A percentile compares a stretch with the other conserved stretches of the same genome.
phyloP scores from a whole-genome alignment of 2,113 vertebrate genomes.

The Megaceryle torquata region DNA sequence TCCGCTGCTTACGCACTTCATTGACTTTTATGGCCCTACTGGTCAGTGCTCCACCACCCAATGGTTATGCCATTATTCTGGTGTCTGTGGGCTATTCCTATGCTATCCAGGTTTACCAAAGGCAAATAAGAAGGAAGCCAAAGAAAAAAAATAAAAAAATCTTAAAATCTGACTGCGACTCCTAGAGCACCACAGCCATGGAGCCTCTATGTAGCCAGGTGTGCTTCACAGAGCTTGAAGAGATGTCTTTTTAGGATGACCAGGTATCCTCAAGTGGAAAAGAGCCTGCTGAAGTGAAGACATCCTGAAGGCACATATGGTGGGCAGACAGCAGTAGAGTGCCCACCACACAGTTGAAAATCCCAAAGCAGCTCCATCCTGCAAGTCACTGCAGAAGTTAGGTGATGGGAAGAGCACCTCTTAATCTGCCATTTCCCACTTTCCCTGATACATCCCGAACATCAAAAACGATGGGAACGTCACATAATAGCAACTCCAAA shows the following conservation, averaged over 20 bases:
- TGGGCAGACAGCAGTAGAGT: neutral
- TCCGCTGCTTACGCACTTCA: neutral
- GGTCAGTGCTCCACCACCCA: neutral
- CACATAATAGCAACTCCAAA: neutral
- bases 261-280: neutral
- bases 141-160: neutral
- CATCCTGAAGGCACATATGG: neutral
- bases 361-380: neutral
- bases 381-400: neutral
- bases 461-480: neutral
- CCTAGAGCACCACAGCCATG: neutral
- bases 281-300: conserved; percentile 2
- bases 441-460: neutral
- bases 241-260: neutral
- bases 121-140: neutral
- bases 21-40: neutral
- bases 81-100: neutral
- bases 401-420: neutral
- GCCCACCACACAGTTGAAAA: neutral
- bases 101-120: neutral
- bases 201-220: neutral
- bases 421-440: neutral
- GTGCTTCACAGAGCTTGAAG: neutral
- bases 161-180: neutral
- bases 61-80: accelerated